Evolutionary conservation across 2,797 vertebrate species (phyloP), one percentile per base, ranked within the genome.

Genomic region (Ficedula albicollis): DNA sequence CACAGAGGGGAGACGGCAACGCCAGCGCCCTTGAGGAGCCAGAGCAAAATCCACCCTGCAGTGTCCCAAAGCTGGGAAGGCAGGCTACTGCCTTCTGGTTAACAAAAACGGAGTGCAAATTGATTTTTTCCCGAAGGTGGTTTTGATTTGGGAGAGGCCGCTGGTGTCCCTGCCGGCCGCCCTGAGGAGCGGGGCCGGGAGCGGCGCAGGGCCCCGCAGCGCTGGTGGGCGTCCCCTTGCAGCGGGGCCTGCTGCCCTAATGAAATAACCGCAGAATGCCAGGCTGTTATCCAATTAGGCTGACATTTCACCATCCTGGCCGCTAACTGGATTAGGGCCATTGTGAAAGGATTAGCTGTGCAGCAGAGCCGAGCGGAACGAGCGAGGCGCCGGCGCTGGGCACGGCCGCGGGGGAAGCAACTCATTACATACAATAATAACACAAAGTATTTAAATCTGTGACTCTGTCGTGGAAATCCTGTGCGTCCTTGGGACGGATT

Each of bases 251-350:
- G 97, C 93, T 93, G 78, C 76, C 44, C 36, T 97, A 96, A 97
- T 97, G 96, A 89, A 97, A 97, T 98, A 97, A 98, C 98, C 97
- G 95, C 93, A 93, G 95, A 97, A 97, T 97, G 96, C 95, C 98
- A 81, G 97, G 95, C 98, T 98, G 97, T 99, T 98, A 98, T 99
- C 98, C 98, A 98, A 98, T 99, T 99, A 98, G 98, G 96, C 95
- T 98, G 98, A 99, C 99, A 98, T 99, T 97, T 98, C 98, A 96
- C 99, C 98, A 97, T 98, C 98, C 98, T 98, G 97, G 97, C 98
- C 97, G 92, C 97, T 99, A 99, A 99, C 98, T 98, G 98, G 99
- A 99, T 99, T 99, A 99, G 97, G 98, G 97, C 98, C 98, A 97
- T 98, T 98, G 98, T 99, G 99, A 99, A 98, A 98, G 98, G 99